These are phyloP conservation scores for Piscicola geometra DNA, from an alignment of 2,888 invertebrate species.

Conservation along the genomic window DNA sequence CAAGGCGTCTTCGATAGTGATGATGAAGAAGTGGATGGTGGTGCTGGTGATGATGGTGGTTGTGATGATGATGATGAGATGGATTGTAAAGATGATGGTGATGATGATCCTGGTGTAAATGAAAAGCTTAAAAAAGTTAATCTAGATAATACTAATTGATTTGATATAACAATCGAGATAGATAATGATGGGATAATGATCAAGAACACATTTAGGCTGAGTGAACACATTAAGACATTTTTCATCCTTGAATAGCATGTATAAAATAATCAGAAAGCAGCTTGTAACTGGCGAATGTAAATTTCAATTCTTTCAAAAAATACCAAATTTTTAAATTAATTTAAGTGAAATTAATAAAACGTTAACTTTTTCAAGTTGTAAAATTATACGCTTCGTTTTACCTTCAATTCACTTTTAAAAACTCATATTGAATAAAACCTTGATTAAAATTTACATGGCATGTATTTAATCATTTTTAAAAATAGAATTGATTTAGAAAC, in stretches of 20 bases:
- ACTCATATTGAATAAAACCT: neutral
- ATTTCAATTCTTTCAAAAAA: neutral
- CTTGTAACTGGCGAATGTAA: neutral
- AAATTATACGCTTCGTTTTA: neutral
- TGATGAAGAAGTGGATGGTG: conserved; percentile 19
- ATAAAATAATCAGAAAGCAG: no score
- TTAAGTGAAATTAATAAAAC: neutral
- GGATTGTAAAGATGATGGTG: conserved; percentile 1
- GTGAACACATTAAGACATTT: no score
- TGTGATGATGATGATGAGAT: conserved; percentile 8
- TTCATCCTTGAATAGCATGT: no score
- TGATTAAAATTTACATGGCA: neutral
- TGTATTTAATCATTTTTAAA: no score
- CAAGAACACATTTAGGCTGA: no score
- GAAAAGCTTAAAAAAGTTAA: neutral
- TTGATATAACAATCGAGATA: no score
- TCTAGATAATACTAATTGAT: conserved; percentile 7
- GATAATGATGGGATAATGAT: no score
- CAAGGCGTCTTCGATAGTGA: conserved; percentile 53
- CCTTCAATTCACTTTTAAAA: neutral
- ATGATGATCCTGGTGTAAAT: neutral
- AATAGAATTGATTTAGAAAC: neutral
- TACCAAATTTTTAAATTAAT: no score
- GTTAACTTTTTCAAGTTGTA: neutral
- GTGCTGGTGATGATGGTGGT: conserved; percentile 11